A percentile compares a stretch with the other conserved stretches of the same genome.
Evolutionary conservation across 2,888 invertebrate species (phyloP).

Genomic region (Nemotelus nigrinus): DNA sequence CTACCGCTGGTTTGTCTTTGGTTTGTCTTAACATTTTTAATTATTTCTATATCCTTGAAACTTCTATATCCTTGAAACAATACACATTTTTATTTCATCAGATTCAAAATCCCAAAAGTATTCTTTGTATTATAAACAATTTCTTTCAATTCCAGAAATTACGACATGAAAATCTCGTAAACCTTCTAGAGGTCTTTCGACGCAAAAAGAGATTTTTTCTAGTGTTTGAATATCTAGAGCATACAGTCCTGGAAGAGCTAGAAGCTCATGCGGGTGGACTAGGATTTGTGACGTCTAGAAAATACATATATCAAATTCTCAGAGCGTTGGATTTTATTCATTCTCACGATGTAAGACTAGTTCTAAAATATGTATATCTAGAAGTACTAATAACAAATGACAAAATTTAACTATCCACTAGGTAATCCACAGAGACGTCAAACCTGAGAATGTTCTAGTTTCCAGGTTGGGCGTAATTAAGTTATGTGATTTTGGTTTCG

Average conservation of each 20-base stretch:
- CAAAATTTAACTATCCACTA: constrained; percentile 56
- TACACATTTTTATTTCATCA: too few species aligned
- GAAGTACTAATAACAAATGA: neutral
- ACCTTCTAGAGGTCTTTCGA: constrained; percentile 88
- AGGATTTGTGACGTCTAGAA: constrained; percentile 77
- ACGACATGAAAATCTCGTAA: constrained; percentile 87
- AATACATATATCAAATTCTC: constrained; percentile 83
- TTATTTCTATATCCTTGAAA: too few species aligned
- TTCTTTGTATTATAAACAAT: too few species aligned
- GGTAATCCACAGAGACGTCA: constrained; percentile 89
- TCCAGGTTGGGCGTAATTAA: constrained; percentile 84
- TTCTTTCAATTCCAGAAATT: constrained; percentile 72
- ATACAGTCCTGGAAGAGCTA: constrained; percentile 85
- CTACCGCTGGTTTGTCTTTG: too few species aligned
- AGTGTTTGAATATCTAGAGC: constrained; percentile 88
- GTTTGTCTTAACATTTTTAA: too few species aligned
- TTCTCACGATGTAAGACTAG: constrained; percentile 76
- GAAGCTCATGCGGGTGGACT: constrained; percentile 78
- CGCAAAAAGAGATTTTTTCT: constrained; percentile 84
- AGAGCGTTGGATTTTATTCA: constrained; percentile 85
- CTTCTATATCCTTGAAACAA: too few species aligned
- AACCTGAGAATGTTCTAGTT: constrained; percentile 89
- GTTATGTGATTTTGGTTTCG: constrained; percentile 92
- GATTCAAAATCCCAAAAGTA: too few species aligned
- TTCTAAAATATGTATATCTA: neutral